Evolutionary conservation across 1,140 invertebrate species (phyloP).

Genomic region (Drosophila melanogaster): DNA sequence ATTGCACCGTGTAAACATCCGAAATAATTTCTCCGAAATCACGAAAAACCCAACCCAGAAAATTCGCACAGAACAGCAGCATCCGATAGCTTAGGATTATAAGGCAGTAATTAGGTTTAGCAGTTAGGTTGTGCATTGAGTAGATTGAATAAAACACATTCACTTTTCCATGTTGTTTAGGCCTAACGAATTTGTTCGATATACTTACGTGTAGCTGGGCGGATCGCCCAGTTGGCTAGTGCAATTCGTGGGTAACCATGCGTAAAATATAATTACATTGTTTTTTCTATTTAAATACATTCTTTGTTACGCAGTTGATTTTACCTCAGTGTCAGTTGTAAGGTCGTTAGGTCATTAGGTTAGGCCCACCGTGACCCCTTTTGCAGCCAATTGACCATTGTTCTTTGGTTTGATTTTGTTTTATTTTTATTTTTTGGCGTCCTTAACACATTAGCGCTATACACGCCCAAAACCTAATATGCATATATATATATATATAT

Average conservation of each 20-base stretch:
- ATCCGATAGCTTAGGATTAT: slow-evolving; percentile 29
- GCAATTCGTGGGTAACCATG: slow-evolving; percentile 54
- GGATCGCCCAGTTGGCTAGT: slow-evolving; percentile 39
- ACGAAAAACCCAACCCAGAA: slow-evolving; percentile 40
- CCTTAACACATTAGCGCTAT: slow-evolving; percentile 7
- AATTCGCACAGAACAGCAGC: slow-evolving; percentile 49
- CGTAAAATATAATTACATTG: slow-evolving; percentile 42
- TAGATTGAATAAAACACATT: slow-evolving; percentile 21
- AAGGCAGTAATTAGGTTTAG: slow-evolving; percentile 36
- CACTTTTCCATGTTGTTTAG: slow-evolving; percentile 35
- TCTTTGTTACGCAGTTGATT: slow-evolving; percentile 44
- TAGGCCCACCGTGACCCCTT: slow-evolving; percentile 14
- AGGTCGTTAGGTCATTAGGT: slow-evolving; percentile 56
- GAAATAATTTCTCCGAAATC: slow-evolving; percentile 3
- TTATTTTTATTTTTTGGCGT: slow-evolving; percentile 6
- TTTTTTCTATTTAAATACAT: slow-evolving; percentile 44
- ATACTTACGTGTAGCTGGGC: slow-evolving; percentile 3
- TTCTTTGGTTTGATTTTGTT: slow-evolving; percentile 16
- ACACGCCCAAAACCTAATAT: slow-evolving; percentile 2
- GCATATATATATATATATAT: slow-evolving; percentile 11
- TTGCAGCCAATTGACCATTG: slow-evolving; percentile 10
- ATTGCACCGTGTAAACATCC: background rate
- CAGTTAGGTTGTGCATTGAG: slow-evolving; percentile 36
- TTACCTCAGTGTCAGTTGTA: slow-evolving; percentile 68
- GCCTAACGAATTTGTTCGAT: slow-evolving; percentile 64